A percentile compares a stretch with the other conserved stretches of the same genome.
Conservation (phyloP, 2,113 vertebrate species). For the Barbus barbus region DNA sequence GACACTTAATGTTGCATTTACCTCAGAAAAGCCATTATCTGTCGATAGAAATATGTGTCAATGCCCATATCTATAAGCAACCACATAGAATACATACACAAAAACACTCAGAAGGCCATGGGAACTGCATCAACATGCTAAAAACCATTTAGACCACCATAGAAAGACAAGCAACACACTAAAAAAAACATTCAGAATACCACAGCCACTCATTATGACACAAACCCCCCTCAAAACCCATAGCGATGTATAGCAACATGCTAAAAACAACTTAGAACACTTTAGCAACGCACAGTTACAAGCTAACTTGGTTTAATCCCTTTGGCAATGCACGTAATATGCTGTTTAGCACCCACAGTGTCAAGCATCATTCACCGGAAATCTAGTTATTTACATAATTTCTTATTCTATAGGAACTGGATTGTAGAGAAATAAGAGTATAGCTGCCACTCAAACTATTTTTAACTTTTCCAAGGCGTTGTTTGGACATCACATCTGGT, state of each 20-base stretch:
- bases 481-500: slow-evolving; percentile 43
- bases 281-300: no score
- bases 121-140: not conserved
- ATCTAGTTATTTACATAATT: not conserved
- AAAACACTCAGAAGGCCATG: not conserved
- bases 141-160: not conserved
- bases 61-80: not conserved
- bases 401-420: not conserved
- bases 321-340: no score
- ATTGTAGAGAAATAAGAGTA: slow-evolving; percentile 11
- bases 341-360: not conserved
- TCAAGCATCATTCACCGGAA: not conserved
- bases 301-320: no score
- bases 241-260: no score
- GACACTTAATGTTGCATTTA: not conserved
- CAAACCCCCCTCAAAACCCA: no score
- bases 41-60: not conserved
- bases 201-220: no score
- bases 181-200: no score
- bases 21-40: not conserved
- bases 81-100: not conserved
- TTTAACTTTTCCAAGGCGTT: slow-evolving; percentile 32
- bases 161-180: not conserved
- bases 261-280: no score
- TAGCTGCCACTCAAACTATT: slow-evolving; percentile 40